phyloP scores from a whole-genome alignment of 2,113 vertebrate genomes.

The Gopherus evgoodei region DNA sequence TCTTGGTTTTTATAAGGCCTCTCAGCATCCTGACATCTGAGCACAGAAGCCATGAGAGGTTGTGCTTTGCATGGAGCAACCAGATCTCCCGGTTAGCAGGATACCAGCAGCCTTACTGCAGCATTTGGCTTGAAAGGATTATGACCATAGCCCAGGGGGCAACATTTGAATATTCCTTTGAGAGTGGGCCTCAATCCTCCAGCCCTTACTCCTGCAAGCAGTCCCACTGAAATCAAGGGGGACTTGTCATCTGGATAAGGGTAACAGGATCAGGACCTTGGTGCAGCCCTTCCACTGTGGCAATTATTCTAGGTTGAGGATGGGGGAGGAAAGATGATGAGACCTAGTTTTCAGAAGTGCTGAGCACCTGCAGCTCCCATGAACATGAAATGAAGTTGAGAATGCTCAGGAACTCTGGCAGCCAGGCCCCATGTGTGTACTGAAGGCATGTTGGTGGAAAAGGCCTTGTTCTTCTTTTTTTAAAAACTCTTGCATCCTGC shows the following conservation, averaged over 20 bases:
- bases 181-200: background rate
- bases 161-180: background rate
- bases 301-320: background rate
- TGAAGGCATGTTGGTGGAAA: background rate
- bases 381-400: background rate
- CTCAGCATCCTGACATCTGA: background rate
- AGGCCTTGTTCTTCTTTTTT: background rate
- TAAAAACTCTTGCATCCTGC: background rate
- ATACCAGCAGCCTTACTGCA: background rate
- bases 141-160: background rate
- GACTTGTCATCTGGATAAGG: background rate
- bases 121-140: too few species aligned
- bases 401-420: background rate
- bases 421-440: too few species aligned
- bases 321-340: background rate
- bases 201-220: background rate
- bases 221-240: background rate
- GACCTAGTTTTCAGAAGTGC: background rate
- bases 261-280: background rate
- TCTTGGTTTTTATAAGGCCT: background rate
- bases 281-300: background rate
- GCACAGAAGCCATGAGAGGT: background rate
- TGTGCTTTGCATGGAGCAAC: background rate
- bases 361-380: background rate
- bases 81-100: background rate